Evolutionary conservation across 2,888 invertebrate species (phyloP).

Genomic region (Artemia sinica): DNA sequence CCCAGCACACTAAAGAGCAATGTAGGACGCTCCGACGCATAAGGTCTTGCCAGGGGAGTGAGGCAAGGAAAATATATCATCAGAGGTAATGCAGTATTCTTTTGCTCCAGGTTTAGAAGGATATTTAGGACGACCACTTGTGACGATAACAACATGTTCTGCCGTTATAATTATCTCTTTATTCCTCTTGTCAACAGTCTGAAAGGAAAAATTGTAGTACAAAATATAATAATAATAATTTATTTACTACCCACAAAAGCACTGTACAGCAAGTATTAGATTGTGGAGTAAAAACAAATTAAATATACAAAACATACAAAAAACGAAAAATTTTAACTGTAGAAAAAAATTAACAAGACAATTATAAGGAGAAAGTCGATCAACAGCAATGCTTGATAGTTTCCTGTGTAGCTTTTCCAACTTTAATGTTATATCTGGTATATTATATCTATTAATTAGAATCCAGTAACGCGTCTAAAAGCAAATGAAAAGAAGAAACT

Average conservation of each 20-base stretch:
- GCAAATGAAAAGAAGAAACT: too few species aligned
- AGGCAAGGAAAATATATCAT: conserved; percentile 39
- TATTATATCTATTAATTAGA: too few species aligned
- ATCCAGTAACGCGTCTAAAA: too few species aligned
- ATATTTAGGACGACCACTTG: conserved; percentile 38
- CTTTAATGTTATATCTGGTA: too few species aligned
- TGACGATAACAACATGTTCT: conserved; percentile 36
- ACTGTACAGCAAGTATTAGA: not conserved
- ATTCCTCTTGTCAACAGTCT: conserved; percentile 31
- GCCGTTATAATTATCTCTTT: conserved; percentile 32
- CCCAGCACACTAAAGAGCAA: conserved; percentile 42
- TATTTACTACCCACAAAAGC: not conserved
- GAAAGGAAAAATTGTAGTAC: conserved; percentile 20
- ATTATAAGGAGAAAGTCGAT: too few species aligned
- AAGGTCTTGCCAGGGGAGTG: conserved; percentile 39
- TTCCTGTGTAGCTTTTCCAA: too few species aligned
- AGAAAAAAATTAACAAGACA: too few species aligned
- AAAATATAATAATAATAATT: not conserved
- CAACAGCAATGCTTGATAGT: too few species aligned
- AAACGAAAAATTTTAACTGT: too few species aligned
- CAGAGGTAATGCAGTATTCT: conserved; percentile 39
- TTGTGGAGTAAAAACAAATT: conserved; percentile 7
- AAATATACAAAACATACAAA: not conserved
- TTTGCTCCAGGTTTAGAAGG: conserved; percentile 35
- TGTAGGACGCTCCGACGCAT: conserved; percentile 42